Conservation (phyloP, 2,113 vertebrate genomes). For the Elgaria multicarinata region DNA sequence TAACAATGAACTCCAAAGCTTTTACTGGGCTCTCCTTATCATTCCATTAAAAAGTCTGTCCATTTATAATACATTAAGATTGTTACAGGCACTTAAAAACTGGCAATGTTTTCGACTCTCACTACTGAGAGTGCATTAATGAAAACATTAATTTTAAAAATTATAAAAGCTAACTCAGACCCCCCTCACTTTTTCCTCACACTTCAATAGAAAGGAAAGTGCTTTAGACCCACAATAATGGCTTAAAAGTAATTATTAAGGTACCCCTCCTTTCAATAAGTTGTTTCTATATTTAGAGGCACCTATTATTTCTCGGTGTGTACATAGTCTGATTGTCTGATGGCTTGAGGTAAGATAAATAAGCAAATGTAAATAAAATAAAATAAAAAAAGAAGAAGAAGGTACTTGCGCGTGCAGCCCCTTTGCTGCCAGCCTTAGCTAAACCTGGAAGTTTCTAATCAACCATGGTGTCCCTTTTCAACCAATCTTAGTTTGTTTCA, state of each 20-base stretch:
- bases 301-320: neutral
- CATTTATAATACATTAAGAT: slow-evolving; percentile 6
- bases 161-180: slow-evolving; percentile 13
- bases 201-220: neutral
- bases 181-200: neutral
- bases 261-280: neutral
- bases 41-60: slow-evolving; percentile 37
- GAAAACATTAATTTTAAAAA: slow-evolving; percentile 16
- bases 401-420: no score
- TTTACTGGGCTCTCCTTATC: slow-evolving; percentile 17
- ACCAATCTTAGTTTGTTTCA: neutral
- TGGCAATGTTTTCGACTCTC: slow-evolving; percentile 2
- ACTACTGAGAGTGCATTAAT: slow-evolving; percentile 12
- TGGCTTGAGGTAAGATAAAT: neutral
- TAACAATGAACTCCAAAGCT: slow-evolving; percentile 42
- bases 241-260: neutral
- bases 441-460: neutral
- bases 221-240: neutral
- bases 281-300: slow-evolving; percentile 7
- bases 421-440: neutral
- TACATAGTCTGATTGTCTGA: neutral
- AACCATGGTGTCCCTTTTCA: neutral
- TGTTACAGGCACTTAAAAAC: slow-evolving; percentile 11
- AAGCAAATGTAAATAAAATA: neutral
- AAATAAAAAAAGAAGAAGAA: no score